phyloP scores from a whole-genome alignment of 2,888 invertebrate species.

The Cryptocephalus primarius region DNA sequence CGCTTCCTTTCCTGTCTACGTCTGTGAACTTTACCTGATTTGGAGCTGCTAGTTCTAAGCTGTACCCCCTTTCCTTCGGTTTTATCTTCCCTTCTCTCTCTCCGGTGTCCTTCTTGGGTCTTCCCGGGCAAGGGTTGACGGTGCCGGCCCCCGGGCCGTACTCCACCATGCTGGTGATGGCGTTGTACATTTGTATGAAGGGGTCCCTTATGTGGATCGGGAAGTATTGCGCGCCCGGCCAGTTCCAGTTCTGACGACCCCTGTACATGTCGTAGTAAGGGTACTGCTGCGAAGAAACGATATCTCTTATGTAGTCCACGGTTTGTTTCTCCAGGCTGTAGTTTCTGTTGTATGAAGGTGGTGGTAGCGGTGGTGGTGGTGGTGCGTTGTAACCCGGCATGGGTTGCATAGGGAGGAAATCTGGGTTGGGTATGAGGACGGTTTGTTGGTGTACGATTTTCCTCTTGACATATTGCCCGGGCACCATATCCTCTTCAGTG shows the following conservation, averaged over 20 bases:
- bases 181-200: conserved; percentile 41
- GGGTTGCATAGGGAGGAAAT: background rate
- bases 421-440: conserved; percentile 20
- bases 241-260: conserved; percentile 28
- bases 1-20: conserved; percentile 4
- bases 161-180: conserved; percentile 45
- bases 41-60: background rate
- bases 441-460: conserved; percentile 34
- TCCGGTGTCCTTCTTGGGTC: conserved; percentile 6
- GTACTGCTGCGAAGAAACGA: conserved; percentile 19
- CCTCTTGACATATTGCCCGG: conserved; percentile 29
- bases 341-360: conserved; percentile 5
- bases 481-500: conserved; percentile 22
- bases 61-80: conserved; percentile 6
- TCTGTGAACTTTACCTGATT: background rate
- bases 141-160: conserved; percentile 45
- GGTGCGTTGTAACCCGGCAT: background rate
- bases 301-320: conserved; percentile 27
- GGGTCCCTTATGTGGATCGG: conserved; percentile 50
- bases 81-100: conserved; percentile 8
- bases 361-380: conserved; percentile 3
- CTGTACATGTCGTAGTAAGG: conserved; percentile 8
- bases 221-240: conserved; percentile 45
- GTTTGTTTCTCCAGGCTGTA: conserved; percentile 22
- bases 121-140: conserved; percentile 17